A percentile compares a stretch with the other conserved stretches of the same genome.
phyloP scores from a whole-genome alignment of 2,888 invertebrate genomes.

The Rhabditoides inermis region DNA sequence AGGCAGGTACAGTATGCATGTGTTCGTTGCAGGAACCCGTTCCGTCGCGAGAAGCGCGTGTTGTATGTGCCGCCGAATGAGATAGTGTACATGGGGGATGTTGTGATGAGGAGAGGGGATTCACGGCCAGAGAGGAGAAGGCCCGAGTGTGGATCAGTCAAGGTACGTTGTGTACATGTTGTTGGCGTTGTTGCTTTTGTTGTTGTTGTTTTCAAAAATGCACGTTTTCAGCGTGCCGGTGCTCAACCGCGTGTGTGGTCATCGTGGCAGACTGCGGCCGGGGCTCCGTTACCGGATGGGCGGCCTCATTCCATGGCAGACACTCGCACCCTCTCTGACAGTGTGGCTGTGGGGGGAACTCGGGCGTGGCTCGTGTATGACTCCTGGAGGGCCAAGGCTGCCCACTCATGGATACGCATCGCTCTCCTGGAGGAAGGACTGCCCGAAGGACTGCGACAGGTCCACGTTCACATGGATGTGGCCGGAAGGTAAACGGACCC shows the following conservation, averaged over 20 bases:
- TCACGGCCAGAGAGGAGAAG: background rate
- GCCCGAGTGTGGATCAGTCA: background rate
- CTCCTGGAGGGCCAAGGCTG: conserved; percentile 86
- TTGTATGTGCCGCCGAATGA: conserved; percentile 96
- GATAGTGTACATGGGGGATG: conserved; percentile 78
- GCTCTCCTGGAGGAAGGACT: conserved; percentile 73
- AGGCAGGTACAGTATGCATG: conserved; percentile 1
- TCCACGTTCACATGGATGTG: conserved; percentile 78
- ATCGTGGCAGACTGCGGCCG: too few relatives aligned
- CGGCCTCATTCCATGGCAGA: too few relatives aligned
- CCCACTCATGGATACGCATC: conserved; percentile 83
- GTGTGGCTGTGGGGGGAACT: conserved; percentile 17
- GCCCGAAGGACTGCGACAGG: conserved; percentile 73
- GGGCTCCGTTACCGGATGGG: too few relatives aligned
- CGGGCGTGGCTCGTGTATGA: conserved; percentile 70
- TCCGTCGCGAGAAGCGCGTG: too few relatives aligned
- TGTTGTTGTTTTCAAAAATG: too few relatives aligned
- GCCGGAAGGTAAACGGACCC: too few relatives aligned
- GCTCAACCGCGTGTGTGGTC: too few relatives aligned
- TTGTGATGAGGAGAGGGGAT: conserved; percentile 26
- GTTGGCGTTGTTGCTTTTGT: too few relatives aligned
- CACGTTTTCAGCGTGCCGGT: too few relatives aligned
- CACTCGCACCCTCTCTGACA: background rate
- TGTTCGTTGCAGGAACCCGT: too few relatives aligned
- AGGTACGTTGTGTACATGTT: too few relatives aligned